These are phyloP conservation scores for Chelonoidis abingdonii DNA, from an alignment of 2,113 vertebrate species.

Conservation along the genomic window DNA sequence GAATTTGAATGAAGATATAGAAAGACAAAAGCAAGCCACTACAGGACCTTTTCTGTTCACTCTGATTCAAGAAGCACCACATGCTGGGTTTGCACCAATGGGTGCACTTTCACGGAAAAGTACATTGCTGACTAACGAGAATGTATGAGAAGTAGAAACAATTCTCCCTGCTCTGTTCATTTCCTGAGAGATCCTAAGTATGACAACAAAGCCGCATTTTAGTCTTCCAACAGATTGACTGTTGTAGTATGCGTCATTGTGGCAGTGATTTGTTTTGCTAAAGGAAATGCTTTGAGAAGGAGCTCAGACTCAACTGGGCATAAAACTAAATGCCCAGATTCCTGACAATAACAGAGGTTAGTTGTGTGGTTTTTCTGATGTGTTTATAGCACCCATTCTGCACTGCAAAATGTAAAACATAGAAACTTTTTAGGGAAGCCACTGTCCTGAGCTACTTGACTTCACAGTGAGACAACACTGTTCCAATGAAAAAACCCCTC, in stretches of 20 bases:
- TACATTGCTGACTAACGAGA: background rate
- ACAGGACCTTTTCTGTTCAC: background rate
- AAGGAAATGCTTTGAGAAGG: conserved; percentile 55
- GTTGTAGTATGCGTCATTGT: conserved; percentile 51
- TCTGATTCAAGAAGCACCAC: background rate
- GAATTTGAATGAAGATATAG: background rate
- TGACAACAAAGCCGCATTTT: background rate
- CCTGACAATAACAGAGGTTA: conserved; percentile 30
- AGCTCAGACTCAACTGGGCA: conserved; percentile 39
- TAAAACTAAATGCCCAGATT: background rate
- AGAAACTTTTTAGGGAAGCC: background rate
- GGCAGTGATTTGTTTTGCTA: conserved; percentile 18
- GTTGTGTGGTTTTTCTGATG: conserved; percentile 16
- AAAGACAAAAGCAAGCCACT: background rate
- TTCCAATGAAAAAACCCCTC: background rate
- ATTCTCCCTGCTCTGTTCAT: background rate
- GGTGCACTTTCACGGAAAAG: background rate
- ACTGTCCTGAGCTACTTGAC: background rate
- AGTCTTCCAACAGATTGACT: conserved; percentile 36
- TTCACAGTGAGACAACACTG: background rate
- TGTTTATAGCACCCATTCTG: conserved; percentile 1
- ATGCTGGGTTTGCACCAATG: background rate
- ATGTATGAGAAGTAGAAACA: background rate
- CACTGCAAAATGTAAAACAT: conserved; percentile 31
- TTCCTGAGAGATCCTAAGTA: background rate